Evolutionary conservation across 2,113 vertebrate species (phyloP).

Genomic region (Dunckerocampus dactyliophorus): DNA sequence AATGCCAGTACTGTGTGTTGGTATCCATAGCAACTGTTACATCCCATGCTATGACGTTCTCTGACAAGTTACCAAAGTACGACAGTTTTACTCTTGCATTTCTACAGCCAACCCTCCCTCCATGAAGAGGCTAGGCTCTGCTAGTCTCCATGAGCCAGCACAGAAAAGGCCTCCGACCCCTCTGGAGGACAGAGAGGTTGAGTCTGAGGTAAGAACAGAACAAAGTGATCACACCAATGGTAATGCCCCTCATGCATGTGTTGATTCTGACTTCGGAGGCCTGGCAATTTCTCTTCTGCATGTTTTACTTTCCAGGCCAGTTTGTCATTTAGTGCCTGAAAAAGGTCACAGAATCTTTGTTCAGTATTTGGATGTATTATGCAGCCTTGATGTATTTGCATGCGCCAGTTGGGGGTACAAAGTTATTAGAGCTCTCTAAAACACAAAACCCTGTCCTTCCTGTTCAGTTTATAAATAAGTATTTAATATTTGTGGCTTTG

Average conservation of each 20-base stretch:
- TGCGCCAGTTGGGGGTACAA: conserved; percentile 20
- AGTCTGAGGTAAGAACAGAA: conserved; percentile 61
- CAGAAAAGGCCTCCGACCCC: conserved; percentile 58
- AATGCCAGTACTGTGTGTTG: no score
- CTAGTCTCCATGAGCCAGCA: conserved; percentile 56
- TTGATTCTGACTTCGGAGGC: not conserved
- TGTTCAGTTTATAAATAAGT: conserved; percentile 17
- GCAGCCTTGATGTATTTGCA: conserved; percentile 25
- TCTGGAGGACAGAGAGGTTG: conserved; percentile 47
- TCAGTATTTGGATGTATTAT: not conserved
- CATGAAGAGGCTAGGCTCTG: conserved; percentile 72
- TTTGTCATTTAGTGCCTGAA: conserved; percentile 2
- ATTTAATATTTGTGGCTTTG: conserved; percentile 21
- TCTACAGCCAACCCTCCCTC: conserved; percentile 72
- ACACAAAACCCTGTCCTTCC: conserved; percentile 32
- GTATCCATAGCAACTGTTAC: no score
- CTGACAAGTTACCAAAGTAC: not conserved
- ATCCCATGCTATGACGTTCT: no score
- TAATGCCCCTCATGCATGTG: not conserved
- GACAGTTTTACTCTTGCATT: conserved; percentile 1
- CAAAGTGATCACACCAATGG: not conserved
- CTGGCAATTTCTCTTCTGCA: conserved; percentile 11
- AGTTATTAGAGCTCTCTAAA: conserved; percentile 20
- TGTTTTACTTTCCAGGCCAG: conserved; percentile 6
- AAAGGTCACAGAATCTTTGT: conserved; percentile 1